These are phyloP conservation scores for Tragelaphus scriptus DNA, from an alignment of 2,113 vertebrate genomes.

Conservation along the genomic window DNA sequence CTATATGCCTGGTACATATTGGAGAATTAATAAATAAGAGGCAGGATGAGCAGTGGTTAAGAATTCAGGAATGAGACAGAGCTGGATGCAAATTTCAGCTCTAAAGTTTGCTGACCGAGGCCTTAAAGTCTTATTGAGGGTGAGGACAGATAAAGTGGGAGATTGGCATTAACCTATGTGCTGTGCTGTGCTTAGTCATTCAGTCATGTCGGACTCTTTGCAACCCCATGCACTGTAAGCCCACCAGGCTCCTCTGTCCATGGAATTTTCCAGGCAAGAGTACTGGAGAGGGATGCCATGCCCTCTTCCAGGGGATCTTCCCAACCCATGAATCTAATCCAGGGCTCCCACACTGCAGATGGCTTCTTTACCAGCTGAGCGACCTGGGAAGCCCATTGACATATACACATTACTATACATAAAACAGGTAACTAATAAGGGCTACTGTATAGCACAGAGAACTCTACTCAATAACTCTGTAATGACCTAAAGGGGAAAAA, in stretches of 20 bases:
- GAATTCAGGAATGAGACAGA: background rate
- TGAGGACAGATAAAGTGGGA: background rate
- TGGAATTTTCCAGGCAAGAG: background rate
- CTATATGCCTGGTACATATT: background rate
- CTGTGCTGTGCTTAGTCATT: background rate
- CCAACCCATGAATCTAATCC: background rate
- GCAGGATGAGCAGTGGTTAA: background rate
- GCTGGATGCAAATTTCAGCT: background rate
- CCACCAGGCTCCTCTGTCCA: background rate
- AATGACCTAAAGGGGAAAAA: background rate
- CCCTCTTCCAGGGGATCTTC: background rate
- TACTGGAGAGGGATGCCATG: background rate
- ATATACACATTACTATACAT: background rate
- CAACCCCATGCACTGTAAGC: background rate
- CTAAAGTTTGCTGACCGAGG: background rate
- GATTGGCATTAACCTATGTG: background rate
- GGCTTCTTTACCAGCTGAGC: background rate
- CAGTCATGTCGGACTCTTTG: background rate
- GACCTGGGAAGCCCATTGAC: background rate
- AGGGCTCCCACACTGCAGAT: background rate
- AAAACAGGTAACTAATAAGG: background rate
- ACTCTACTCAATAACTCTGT: background rate
- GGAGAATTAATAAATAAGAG: slow-evolving; percentile 1
- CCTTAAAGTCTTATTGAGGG: background rate
- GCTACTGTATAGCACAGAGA: background rate